Percentiles rank a stretch among this genome's conserved stretches.
These are phyloP conservation scores for Unio delphinus DNA, from an alignment of 2,888 invertebrate species.

Conservation along the genomic window DNA sequence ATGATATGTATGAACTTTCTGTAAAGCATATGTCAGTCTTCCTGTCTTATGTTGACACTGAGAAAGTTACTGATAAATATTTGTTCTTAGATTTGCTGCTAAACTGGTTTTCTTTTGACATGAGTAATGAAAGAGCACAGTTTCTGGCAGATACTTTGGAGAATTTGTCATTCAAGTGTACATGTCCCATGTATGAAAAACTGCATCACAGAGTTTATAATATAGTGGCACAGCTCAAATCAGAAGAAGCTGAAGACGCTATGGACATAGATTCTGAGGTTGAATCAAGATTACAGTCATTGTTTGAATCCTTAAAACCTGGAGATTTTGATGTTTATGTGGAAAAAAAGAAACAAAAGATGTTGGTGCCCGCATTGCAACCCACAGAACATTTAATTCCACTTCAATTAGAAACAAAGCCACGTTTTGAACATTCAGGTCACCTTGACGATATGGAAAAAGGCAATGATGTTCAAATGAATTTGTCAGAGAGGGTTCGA, in stretches of 20 bases:
- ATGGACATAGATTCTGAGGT: slow-evolving; percentile 11
- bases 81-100: slow-evolving; percentile 11
- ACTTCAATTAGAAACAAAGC: no score
- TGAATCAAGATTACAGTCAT: slow-evolving; percentile 2
- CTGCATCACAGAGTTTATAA: slow-evolving; percentile 6
- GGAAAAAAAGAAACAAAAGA: slow-evolving; percentile 4
- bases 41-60: slow-evolving; percentile 2
- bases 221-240: slow-evolving; percentile 6
- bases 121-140: slow-evolving; percentile 16
- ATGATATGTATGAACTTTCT: slow-evolving; percentile 7
- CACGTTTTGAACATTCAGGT: no score
- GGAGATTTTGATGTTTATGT: not conserved
- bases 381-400: no score
- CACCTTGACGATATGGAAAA: no score
- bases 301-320: slow-evolving; percentile 4
- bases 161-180: slow-evolving; percentile 3
- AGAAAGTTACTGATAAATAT: slow-evolving; percentile 7
- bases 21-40: slow-evolving; percentile 8
- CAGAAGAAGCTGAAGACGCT: slow-evolving; percentile 1
- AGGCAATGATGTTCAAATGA: no score
- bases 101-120: slow-evolving; percentile 14
- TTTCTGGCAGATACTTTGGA: slow-evolving; percentile 8
- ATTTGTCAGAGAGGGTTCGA: no score
- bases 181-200: slow-evolving; percentile 4
- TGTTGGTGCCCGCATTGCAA: no score